Conservation (phyloP, 1,140 invertebrate genomes). For the Trichoplusia ni region DNA sequence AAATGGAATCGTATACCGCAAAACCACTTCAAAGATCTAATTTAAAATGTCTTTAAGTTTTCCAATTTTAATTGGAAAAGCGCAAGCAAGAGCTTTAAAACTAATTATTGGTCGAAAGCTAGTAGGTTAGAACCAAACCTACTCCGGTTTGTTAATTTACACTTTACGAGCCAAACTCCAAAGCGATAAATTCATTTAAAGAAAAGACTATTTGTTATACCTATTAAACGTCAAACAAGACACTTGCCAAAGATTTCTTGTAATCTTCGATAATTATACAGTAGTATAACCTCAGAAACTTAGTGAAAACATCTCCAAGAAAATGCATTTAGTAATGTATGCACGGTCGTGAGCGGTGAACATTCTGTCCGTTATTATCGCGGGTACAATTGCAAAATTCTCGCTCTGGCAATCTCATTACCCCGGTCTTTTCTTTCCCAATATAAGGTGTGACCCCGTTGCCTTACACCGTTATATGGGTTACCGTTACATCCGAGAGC, state of each 20-base stretch:
- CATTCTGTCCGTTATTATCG: background rate
- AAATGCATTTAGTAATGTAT: slow-evolving; percentile 17
- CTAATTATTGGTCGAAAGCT: no score
- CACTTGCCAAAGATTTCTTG: background rate
- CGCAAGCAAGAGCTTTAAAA: no score
- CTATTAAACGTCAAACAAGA: background rate
- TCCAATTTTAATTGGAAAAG: no score
- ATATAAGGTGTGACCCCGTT: background rate
- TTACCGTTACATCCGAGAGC: no score
- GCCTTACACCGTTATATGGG: background rate
- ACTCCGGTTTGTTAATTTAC: no score
- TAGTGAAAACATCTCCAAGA: background rate
- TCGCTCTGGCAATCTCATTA: slow-evolving; percentile 13
- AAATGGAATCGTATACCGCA: no score
- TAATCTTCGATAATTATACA: slow-evolving; percentile 7
- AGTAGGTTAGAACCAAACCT: no score
- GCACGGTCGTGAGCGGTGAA: slow-evolving; percentile 4
- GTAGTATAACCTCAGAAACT: slow-evolving; percentile 1
- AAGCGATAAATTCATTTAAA: no score
- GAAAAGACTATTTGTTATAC: background rate
- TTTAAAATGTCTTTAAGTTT: no score
- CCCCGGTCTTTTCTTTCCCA: background rate
- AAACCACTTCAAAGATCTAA: no score
- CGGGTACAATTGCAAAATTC: slow-evolving; percentile 14
- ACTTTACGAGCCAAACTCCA: no score